Base-by-base conservation (phyloP, 2,888 invertebrate genomes). In the Andrena dorsata region DNA sequence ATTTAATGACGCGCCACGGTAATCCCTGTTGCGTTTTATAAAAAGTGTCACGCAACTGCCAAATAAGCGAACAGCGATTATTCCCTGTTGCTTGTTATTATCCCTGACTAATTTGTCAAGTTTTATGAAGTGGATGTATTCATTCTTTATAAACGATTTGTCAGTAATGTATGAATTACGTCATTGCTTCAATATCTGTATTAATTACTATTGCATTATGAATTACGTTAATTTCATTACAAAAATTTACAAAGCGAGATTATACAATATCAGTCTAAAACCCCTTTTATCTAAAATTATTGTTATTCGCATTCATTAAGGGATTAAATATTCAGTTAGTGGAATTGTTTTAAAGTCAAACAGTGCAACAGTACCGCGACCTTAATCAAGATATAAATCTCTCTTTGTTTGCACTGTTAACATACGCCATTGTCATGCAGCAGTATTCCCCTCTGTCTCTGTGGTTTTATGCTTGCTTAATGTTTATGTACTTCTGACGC, bases 1-100 rank as follows among this genome's bases (percentile, higher is more conserved):
- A 88, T 92, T 92, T 92, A 92, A 92, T 91, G 92, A 92, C 77
- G 86, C 81, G 89, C 69, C 86, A 6, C n/a, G 16, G 72, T 83
- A 81, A 88, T 82, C 76, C 85, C 26, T 68, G 73, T 51, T 56
- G 65, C 51, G 28, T 26, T 65, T 70, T 78, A 72, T 68, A 74
- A 69, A 77, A 74, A 83, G 47, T 23, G 56, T 58, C 68, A 41
- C 16, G 41, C 53, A 5, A 20, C 56, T 65, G 30, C 26, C 58
- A 51, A 26, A 49, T n/a, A 41, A 6, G 13, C 1, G 23, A 28
- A 20, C 28, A 51, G 10, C 3, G 16, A 68, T 75, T 56, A 79
- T 49, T 51, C 20, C 20, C 8, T 32, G 60, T 65, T 60, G 32
- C 10, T 51, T 41, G 8, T 53, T 7, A 58, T 30, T n/a, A 51